Percentiles rank a stretch among this genome's conserved stretches.
phyloP scores from a whole-genome alignment of 1,140 invertebrate genomes.

The Eupeodes corollae region DNA sequence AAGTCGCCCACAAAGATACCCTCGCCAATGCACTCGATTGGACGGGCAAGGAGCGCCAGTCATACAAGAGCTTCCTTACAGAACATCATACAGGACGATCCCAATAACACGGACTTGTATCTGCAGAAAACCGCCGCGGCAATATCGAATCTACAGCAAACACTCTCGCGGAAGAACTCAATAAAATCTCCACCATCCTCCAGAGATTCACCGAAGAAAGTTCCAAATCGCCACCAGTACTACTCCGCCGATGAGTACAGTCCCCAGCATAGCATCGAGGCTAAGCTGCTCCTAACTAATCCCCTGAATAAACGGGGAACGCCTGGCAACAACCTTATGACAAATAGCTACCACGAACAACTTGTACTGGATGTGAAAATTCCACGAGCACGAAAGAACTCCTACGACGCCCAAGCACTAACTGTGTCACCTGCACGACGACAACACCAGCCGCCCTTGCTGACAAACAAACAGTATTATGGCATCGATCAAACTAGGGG shows the following conservation, averaged over 20 bases:
- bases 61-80: constrained; percentile 29
- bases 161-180: constrained; percentile 27
- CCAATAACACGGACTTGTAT: constrained; percentile 50
- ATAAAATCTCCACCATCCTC: constrained; percentile 24
- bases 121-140: constrained; percentile 55
- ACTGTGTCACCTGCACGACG: background rate
- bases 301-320: too few species aligned
- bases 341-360: constrained; percentile 34
- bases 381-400: constrained; percentile 4
- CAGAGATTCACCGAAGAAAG: constrained; percentile 11
- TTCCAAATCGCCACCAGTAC: constrained; percentile 5
- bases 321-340: constrained; percentile 17
- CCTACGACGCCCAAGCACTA: background rate
- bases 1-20: constrained; percentile 50
- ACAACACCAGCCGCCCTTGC: constrained; percentile 11
- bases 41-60: constrained; percentile 40
- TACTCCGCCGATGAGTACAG: constrained; percentile 12
- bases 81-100: constrained; percentile 14
- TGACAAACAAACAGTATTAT: background rate
- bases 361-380: background rate
- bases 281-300: background rate
- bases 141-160: constrained; percentile 49
- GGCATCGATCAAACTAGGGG: background rate
- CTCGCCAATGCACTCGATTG: constrained; percentile 45
- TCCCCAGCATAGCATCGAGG: constrained; percentile 29